phyloP scores from a whole-genome alignment of 2,113 vertebrate genomes.

The Nicator chloris region DNA sequence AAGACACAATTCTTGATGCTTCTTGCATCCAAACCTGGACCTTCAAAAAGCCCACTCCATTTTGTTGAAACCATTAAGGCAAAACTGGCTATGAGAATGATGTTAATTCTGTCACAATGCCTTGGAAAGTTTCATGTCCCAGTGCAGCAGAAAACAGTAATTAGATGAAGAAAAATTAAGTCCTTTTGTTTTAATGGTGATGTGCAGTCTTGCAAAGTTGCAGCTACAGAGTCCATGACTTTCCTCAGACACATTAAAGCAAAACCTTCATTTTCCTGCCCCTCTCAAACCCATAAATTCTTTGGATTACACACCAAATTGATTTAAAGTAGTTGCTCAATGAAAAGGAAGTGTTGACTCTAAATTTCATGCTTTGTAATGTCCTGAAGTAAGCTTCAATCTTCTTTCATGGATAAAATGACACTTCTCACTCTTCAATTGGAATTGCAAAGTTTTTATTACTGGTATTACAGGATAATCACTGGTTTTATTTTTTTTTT shows the following conservation, averaged over 20 bases:
- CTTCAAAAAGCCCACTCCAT: not conserved
- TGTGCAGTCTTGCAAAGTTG: not conserved
- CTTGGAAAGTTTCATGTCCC: not conserved
- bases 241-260: constrained; percentile 20
- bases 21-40: not conserved
- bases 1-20: not conserved
- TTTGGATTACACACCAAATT: constrained; percentile 4
- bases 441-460: not conserved
- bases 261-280: constrained; percentile 3
- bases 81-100: not conserved
- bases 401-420: not conserved
- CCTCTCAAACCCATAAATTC: constrained; percentile 39
- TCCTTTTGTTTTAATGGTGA: not conserved
- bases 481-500: not conserved
- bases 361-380: constrained; percentile 38
- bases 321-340: constrained; percentile 50
- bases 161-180: not conserved
- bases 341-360: constrained; percentile 17
- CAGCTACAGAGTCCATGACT: not conserved
- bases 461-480: not conserved
- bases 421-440: not conserved
- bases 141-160: not conserved
- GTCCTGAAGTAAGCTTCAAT: constrained; percentile 23
- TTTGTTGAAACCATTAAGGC: not conserved
- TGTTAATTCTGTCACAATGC: not conserved